These are phyloP conservation scores for Gephyroberyx darwinii DNA, from an alignment of 2,797 vertebrate genomes.

Conservation along the genomic window DNA sequence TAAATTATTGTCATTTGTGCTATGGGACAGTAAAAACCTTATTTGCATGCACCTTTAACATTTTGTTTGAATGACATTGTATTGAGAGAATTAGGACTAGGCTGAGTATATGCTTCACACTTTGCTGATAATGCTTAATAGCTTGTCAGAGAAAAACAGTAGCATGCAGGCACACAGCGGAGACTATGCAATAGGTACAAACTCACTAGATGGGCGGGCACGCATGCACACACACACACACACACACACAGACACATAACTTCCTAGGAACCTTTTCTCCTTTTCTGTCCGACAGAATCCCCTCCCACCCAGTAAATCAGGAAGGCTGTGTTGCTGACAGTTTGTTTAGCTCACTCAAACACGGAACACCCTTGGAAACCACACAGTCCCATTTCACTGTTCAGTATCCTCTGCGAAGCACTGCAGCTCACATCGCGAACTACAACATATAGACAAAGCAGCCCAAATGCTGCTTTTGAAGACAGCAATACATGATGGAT, in stretches of 20 bases:
- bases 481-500: conserved; percentile 9
- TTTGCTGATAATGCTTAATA: too few relatives aligned
- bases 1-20: not conserved
- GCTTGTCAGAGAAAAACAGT: too few relatives aligned
- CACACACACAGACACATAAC: conserved; percentile 31
- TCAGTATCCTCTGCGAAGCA: conserved; percentile 42
- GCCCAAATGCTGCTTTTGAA: conserved; percentile 6
- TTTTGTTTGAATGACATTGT: too few relatives aligned
- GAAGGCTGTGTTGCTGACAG: conserved; percentile 62
- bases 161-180: too few relatives aligned
- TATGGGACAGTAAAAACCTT: not conserved
- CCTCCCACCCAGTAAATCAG: conserved; percentile 61
- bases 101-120: too few relatives aligned
- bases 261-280: conserved; percentile 54
- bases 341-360: conserved; percentile 64
- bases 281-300: conserved; percentile 46
- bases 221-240: conserved; percentile 13
- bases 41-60: too few relatives aligned
- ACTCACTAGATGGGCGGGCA: too few relatives aligned
- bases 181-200: too few relatives aligned
- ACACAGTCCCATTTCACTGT: conserved; percentile 43
- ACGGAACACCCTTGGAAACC: conserved; percentile 60
- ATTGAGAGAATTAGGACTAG: too few relatives aligned
- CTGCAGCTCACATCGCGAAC: conserved; percentile 22
- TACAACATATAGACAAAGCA: conserved; percentile 20